phyloP scores from a whole-genome alignment of 2,113 vertebrate species.

The Ciconia stormi region DNA sequence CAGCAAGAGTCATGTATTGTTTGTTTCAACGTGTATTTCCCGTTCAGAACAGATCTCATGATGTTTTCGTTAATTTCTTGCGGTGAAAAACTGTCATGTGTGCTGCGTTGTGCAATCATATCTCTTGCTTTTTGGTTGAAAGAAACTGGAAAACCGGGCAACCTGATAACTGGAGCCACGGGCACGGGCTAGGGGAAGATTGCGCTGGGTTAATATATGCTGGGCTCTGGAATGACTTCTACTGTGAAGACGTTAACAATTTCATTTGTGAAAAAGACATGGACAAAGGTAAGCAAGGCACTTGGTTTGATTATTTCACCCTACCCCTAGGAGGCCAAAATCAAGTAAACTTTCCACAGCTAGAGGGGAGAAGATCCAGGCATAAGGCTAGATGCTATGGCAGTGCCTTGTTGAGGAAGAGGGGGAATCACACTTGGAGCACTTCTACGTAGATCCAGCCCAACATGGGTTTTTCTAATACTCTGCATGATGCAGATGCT shows the following conservation, averaged over 20 bases:
- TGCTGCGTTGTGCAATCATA: conserved; percentile 42
- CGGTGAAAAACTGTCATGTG: conserved; percentile 34
- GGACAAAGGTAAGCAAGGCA: conserved; percentile 75
- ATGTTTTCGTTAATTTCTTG: conserved; percentile 50
- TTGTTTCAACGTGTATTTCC: conserved; percentile 62
- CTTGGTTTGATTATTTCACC: neutral
- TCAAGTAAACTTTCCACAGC: neutral
- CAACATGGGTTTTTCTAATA: neutral
- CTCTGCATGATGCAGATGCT: neutral
- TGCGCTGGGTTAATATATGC: conserved; percentile 86
- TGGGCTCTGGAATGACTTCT: conserved; percentile 93
- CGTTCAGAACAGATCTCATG: conserved; percentile 40
- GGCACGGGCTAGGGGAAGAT: conserved; percentile 85
- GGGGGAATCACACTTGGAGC: neutral
- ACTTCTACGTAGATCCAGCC: neutral
- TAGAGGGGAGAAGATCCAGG: neutral
- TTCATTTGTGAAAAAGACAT: conserved; percentile 90
- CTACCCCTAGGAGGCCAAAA: neutral
- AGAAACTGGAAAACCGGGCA: conserved; percentile 93
- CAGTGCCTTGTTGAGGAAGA: neutral
- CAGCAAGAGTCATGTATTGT: conserved; percentile 19
- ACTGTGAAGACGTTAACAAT: conserved; percentile 87
- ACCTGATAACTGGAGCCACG: conserved; percentile 91
- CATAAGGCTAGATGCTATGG: neutral
- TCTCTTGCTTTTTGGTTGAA: conserved; percentile 69